Evolutionary conservation across 2,888 invertebrate genomes (phyloP).

Genomic region (Synanthedon vespiformis): DNA sequence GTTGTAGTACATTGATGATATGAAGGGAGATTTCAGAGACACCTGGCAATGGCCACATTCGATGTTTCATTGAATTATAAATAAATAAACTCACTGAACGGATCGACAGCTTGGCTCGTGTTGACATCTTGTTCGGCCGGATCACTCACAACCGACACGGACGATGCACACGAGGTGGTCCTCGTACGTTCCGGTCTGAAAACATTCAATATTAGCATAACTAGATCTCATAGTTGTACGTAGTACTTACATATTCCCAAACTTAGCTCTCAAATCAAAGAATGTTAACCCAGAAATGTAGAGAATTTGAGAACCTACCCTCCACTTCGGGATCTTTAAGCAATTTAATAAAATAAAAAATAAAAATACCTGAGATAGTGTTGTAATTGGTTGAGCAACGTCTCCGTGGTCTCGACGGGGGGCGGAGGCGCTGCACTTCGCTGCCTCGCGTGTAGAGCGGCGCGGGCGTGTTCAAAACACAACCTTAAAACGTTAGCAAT

Average conservation of each 20-base stretch:
- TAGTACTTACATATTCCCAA: no score
- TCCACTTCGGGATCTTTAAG: no score
- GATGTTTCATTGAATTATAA: no score
- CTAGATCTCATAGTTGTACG: no score
- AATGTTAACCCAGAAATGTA: no score
- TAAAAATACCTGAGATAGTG: slow-evolving; percentile 66
- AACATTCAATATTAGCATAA: background rate
- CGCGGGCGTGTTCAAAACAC: slow-evolving; percentile 75
- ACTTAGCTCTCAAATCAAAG: no score
- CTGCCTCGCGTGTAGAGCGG: slow-evolving; percentile 65
- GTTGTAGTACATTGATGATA: no score
- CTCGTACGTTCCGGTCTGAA: slow-evolving; percentile 46
- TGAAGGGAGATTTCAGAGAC: no score
- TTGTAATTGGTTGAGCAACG: slow-evolving; percentile 72
- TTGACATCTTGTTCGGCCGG: slow-evolving; percentile 40
- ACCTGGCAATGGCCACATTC: no score
- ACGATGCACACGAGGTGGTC: slow-evolving; percentile 55
- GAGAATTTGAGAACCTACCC: no score
- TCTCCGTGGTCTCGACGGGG: slow-evolving; percentile 72
- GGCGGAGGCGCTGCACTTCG: slow-evolving; percentile 71
- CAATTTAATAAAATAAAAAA: no score
- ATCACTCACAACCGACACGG: slow-evolving; percentile 62
- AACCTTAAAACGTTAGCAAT: slow-evolving; percentile 40
- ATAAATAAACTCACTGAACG: slow-evolving; percentile 44
- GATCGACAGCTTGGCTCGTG: slow-evolving; percentile 37